phyloP scores from a whole-genome alignment of 37 sponge, comb jelly and placozoan species.

The Spongia lamella region DNA sequence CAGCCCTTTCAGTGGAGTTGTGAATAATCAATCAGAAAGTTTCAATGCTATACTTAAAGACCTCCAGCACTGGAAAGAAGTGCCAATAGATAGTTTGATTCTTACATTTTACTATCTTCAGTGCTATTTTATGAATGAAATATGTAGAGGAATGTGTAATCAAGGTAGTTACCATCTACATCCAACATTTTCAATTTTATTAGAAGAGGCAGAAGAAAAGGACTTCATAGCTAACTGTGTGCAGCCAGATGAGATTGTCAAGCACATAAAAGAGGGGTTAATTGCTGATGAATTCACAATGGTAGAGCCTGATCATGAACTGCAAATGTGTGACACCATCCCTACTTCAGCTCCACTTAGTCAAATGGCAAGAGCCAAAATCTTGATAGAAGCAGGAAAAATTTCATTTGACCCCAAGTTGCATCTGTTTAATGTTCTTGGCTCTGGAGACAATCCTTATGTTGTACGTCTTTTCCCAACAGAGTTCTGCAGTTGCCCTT shows the following conservation, averaged over 20 bases:
- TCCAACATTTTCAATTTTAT: background rate
- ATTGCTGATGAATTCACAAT: too few relatives aligned
- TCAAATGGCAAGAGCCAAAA: too few relatives aligned
- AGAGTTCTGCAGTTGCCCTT: slow-evolving; percentile 58
- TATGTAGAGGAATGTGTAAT: background rate
- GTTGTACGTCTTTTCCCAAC: slow-evolving; percentile 42
- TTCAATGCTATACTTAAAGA: slow-evolving; percentile 8
- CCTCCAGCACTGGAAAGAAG: slow-evolving; percentile 13
- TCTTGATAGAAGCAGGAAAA: slow-evolving; percentile 9
- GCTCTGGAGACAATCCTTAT: slow-evolving; percentile 20
- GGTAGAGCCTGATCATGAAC: too few relatives aligned
- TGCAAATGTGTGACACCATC: too few relatives aligned
- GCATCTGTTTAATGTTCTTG: slow-evolving; percentile 12
- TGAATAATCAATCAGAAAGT: slow-evolving; percentile 3
- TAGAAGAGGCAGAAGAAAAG: slow-evolving; percentile 7
- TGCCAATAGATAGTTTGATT: background rate
- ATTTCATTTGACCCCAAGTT: slow-evolving; percentile 23
- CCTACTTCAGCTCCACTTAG: too few relatives aligned
- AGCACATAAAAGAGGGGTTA: too few relatives aligned
- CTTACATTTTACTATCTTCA: slow-evolving; percentile 4
- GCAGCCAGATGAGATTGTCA: too few relatives aligned
- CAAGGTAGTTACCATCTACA: slow-evolving; percentile 19
- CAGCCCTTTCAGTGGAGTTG: slow-evolving; percentile 17
- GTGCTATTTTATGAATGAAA: background rate
- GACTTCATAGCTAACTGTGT: too few relatives aligned